Base-by-base conservation (phyloP, 2,888 invertebrate species). In the Agrochola lychnidis region DNA sequence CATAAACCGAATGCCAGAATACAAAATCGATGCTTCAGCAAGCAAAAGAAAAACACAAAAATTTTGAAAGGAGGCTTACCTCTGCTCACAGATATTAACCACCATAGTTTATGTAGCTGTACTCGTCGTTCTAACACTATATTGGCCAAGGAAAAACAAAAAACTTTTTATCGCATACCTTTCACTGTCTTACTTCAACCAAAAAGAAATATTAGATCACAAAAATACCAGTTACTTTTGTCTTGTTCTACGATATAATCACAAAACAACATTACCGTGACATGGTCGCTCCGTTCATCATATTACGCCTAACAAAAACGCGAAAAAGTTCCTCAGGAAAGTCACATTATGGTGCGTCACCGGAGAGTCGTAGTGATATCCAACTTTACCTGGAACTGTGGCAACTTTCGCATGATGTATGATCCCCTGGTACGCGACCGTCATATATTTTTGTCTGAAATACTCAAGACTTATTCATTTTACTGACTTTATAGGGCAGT, bases 341-440 rank as follows among this genome's bases (percentile, higher is more conserved):
- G 90, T 89, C 85, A 86, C 88, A 88, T 89, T 88, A 90, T 74
- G 85, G 84, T 73, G 79, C 73, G 89, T 89, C 91, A 82, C 91
- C 70, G 74, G 90, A 90, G 90, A 86, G 79, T 84, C 91, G 90
- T 91, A 89, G 87, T 84, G 89, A 90, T 90, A 89, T 86, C 85
- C 80, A 90, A 91, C 89, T 90, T 90, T 89, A 88, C 88, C 90
- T 86, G 89, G 77, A 73, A 87, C 86, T 81, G 84, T 84, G 69
- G 83, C 80, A 90, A 89, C 88, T 90, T 89, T 89, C 83, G 72
- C 76, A 80, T 90, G 89, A 90, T 89, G 85, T 89, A 90, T 89
- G 86, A 88, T 89, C 89, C 88, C 89, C 79, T 87, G 85, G 86
- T 88, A 88, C 84, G 66, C 73, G 67, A 82, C 84, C 82, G 74